Evolutionary conservation across 1,140 invertebrate genomes (phyloP), one percentile per base, ranked within the genome.

Genomic region (Mya arenaria): DNA sequence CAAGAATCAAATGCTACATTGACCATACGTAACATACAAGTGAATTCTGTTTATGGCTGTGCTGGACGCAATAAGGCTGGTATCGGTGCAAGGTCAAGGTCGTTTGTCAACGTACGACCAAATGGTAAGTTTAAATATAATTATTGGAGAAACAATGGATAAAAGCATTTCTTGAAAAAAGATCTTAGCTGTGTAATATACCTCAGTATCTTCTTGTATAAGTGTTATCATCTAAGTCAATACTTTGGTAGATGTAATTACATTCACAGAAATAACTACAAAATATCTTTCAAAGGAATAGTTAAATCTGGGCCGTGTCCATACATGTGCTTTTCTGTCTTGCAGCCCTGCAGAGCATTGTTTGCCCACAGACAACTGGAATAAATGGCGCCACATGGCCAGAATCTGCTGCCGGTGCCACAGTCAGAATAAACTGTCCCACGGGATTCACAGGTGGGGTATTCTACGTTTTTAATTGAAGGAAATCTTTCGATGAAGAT

Each of bases 61-160:
- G 32, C 56, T 32, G 77, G 65, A 1, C 10, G 17, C 28, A 80
- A 80, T 56, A 25, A 41, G 28, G 77, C 77, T 30, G 77, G 77
- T 0, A 30, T 0, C 15, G 48, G 77, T 10, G 41, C 6, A 52
- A 52, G 19, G 2, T 17, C 25, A 1, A n/a, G 17, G 25, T n/a
- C 25, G 48, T 52, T 23, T 23, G 25, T 52, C 2, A 17, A 52
- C 25, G 48, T 52, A 1, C 48, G 2, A 23, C 48, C 48, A n/a
- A 52, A 52, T n/a, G 17, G 48, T 52, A 52, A 4, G 48, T 52
- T 4, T 52, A 23, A 2, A 52, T 2, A 52, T n/a, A 3, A 23
- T n/a, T n/a, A n/a, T n/a, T n/a, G n/a, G n/a, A n/a, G n/a, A n/a
- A n/a, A n/a, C n/a, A n/a, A n/a, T n/a, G n/a, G n/a, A n/a, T n/a